Evolutionary conservation across 2,888 invertebrate genomes (phyloP), one percentile per base, ranked within the genome.

Genomic region (Podotricha telesiphe): DNA sequence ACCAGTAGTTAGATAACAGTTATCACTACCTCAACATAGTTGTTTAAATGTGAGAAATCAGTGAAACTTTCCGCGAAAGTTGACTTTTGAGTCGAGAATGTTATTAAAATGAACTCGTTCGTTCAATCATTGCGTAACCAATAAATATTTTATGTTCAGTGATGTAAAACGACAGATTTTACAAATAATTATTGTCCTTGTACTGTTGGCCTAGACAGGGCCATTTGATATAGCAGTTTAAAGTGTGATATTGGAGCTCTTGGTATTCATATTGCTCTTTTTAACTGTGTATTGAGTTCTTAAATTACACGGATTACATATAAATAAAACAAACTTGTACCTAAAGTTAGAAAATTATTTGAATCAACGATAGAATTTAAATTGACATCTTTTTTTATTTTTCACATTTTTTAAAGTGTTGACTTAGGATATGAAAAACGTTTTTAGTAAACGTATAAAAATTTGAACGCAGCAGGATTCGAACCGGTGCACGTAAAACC

Each of bases 21-120:
- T 62, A 48, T 62, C 62, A 34, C 13, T 37, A 62, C 34, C 17
- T 2, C 28, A 62, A 62, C 19, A 48, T 19, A 15, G 48, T 79
- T 77, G 80, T 79, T 81, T 53, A 56, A 65, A 69, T 67, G 67
- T 67, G 64, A 66, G 67, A 69, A 64, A 69, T 67, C 47, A 64
- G 69, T 69, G 71, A 71, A 71, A 71, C 66, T 62, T 34, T 40
- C 42, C 63, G 88, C 82, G 89, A 90, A 91, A 90, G 90, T 88
- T 77, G 80, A 79, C 76, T 78, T 75, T 75, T 77, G 76, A 76
- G 77, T 80, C 78, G 79, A 78, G 79, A 80, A 63, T 68, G 80
- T 83, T 84, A 86, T 88, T 85, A 82, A 84, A 85, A 86, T 83
- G 75, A 73, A 71, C 69, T 75, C 74, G 68, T 80, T 80, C 87